Percentiles rank a stretch among this genome's conserved stretches.
These are phyloP conservation scores for Leguminivora glycinivorella DNA, from an alignment of 1,140 invertebrate genomes.

Conservation along the genomic window DNA sequence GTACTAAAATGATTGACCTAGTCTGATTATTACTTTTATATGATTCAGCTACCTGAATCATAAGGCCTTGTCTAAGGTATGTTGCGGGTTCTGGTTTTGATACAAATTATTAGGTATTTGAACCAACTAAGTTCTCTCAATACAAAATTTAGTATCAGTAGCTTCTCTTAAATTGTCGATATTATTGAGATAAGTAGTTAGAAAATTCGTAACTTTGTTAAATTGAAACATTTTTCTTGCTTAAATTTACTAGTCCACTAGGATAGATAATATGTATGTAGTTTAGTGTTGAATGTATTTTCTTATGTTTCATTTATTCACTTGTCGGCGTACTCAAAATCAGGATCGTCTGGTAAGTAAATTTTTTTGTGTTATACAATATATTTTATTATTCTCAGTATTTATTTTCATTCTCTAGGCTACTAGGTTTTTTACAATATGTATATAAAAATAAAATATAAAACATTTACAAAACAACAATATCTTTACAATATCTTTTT, in stretches of 20 bases:
- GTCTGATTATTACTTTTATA: too few species aligned
- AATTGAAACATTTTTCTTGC: neutral
- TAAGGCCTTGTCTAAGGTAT: too few species aligned
- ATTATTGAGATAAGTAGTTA: neutral
- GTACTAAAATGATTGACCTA: slow-evolving; percentile 61
- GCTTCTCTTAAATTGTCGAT: too few species aligned
- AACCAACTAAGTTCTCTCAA: too few species aligned
- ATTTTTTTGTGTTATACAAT: neutral
- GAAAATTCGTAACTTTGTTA: neutral
- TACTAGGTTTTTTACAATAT: too few species aligned
- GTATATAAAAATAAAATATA: too few species aligned
- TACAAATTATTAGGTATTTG: too few species aligned
- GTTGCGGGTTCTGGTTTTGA: too few species aligned
- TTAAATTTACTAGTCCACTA: neutral
- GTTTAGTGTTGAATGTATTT: slow-evolving; percentile 35
- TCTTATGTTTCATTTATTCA: slow-evolving; percentile 49
- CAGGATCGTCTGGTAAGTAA: slow-evolving; percentile 76
- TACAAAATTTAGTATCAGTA: too few species aligned
- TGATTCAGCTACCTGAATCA: too few species aligned
- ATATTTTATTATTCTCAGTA: slow-evolving; percentile 37
- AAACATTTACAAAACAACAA: too few species aligned
- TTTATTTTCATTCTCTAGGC: too few species aligned
- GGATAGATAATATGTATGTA: neutral
- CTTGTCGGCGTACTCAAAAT: slow-evolving; percentile 20
- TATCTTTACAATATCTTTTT: neutral